Evolutionary conservation across 2,113 vertebrate species (phyloP).

Genomic region (Anolis carolinensis): DNA sequence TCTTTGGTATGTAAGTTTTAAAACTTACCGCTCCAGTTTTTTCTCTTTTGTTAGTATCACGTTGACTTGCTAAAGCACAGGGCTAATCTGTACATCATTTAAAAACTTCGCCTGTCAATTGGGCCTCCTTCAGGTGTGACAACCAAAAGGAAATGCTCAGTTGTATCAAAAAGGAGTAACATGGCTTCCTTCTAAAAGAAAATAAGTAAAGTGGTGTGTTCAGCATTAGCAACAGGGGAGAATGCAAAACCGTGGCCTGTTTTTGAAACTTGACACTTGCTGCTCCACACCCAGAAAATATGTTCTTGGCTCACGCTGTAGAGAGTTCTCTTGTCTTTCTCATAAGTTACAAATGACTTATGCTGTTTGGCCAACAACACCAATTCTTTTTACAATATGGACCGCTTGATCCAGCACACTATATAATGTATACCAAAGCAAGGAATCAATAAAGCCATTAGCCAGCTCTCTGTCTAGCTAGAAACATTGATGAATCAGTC

Average conservation of each 20-base stretch:
- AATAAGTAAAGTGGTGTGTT: accelerated
- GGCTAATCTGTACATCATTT: constrained; percentile 47
- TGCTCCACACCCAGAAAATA: not conserved
- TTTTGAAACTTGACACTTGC: constrained; percentile 17
- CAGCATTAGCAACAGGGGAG: not conserved
- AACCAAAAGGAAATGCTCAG: not conserved
- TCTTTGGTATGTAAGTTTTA: not conserved
- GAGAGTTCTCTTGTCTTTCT: constrained; percentile 35
- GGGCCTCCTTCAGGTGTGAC: constrained; percentile 32
- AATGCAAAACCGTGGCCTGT: not conserved
- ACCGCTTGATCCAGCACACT: constrained; percentile 57
- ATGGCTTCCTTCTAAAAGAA: not conserved
- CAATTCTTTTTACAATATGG: constrained; percentile 46
- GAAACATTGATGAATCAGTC: constrained; percentile 67
- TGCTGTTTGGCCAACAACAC: constrained; percentile 45
- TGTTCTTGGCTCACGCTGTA: constrained; percentile 18
- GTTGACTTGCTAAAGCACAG: constrained; percentile 44
- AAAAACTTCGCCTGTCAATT: constrained; percentile 41
- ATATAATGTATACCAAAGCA: constrained; percentile 58
- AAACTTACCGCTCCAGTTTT: not conserved
- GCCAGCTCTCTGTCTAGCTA: constrained; percentile 56
- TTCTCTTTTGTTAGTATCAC: constrained; percentile 54
- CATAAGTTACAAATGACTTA: constrained; percentile 56
- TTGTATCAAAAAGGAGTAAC: not conserved
- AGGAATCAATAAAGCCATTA: constrained; percentile 67